Evolutionary conservation across 2,797 vertebrate genomes (phyloP), one percentile per base, ranked within the genome.

Genomic region (Rousettus madagascariensis): DNA sequence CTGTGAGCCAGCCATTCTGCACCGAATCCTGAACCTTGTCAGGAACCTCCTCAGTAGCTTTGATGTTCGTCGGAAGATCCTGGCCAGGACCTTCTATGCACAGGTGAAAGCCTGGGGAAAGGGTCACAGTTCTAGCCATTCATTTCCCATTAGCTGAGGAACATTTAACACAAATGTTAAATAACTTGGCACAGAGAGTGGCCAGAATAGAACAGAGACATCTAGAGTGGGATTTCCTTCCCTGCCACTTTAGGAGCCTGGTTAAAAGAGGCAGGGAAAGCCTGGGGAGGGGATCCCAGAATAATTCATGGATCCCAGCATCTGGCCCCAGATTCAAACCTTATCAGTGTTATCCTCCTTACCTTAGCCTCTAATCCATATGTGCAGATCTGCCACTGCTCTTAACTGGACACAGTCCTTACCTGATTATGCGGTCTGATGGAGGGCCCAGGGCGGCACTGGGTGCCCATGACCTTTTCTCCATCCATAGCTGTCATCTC

Each of bases 21-120:
- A 85, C 26, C 72, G 20, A 28, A 26, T 88, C 26, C 49, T 96
- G 53, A 91, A 63, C 33, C 71, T 59, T 1, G 72, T 59, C n/a
- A 53, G 43, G 36, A 95, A 68, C 41, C 11, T 88, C 22, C 86
- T 96, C 11, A n/a, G 86, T 51, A 95, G 78, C 24, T 0, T 11
- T 2, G 26, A 77, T 26, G 0, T 88, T 7, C 61, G 4, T 41
- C 4, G 5, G 59, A 88, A 36, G 38, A 20, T 82, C 65, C 51
- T 85, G 61, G 55, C 90, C 46, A 88, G 96, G 53, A 22, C 94
- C 46, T 61, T 93, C 30, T 94, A 75, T 68, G 91, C 41, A 1
- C 84, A 89, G 94, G 86, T 90, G 86, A 68, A 20, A n/a, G 17
- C 63, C 33, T 49, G 19, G 17, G 53, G 28, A 51, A 20, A 36